A percentile compares a stretch with the other conserved stretches of the same genome.
These are phyloP conservation scores for Eulemur rufifrons DNA, from an alignment of 2,113 vertebrate genomes.

Conservation along the genomic window DNA sequence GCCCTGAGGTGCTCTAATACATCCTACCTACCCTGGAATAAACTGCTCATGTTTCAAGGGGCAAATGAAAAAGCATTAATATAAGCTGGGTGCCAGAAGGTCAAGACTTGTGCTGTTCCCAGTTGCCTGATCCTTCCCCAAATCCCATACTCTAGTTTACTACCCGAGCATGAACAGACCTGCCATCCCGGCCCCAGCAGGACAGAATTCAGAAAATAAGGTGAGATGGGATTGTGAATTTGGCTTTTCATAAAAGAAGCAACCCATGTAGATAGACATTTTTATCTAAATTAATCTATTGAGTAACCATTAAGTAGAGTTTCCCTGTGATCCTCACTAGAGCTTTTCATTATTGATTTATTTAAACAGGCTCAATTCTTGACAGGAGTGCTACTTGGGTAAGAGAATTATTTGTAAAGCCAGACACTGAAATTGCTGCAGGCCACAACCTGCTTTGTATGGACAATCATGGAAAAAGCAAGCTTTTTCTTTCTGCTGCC, in stretches of 20 bases:
- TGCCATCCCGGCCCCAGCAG: neutral
- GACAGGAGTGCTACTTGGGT: constrained; percentile 19
- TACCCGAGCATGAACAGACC: neutral
- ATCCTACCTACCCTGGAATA: neutral
- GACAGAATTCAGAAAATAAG: neutral
- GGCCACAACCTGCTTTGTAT: neutral
- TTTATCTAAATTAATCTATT: constrained; percentile 43
- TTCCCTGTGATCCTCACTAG: neutral
- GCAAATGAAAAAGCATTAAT: neutral
- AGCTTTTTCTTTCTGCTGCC: neutral
- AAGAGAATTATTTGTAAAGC: constrained; percentile 15
- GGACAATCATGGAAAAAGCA: constrained; percentile 20
- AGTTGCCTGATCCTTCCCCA: neutral
- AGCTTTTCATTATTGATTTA: constrained; percentile 49
- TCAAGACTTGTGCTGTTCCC: neutral
- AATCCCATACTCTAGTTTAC: neutral
- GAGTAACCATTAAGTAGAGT: constrained; percentile 37
- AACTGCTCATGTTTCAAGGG: neutral
- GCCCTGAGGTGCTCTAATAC: neutral
- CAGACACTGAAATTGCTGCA: neutral
- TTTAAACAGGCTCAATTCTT: constrained; percentile 44
- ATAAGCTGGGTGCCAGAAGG: neutral
- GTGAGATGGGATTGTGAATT: neutral
- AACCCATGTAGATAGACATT: neutral
- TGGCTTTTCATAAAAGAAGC: neutral